Evolutionary conservation across 2,888 invertebrate species (phyloP).

Genomic region (Stenodema calcarata): DNA sequence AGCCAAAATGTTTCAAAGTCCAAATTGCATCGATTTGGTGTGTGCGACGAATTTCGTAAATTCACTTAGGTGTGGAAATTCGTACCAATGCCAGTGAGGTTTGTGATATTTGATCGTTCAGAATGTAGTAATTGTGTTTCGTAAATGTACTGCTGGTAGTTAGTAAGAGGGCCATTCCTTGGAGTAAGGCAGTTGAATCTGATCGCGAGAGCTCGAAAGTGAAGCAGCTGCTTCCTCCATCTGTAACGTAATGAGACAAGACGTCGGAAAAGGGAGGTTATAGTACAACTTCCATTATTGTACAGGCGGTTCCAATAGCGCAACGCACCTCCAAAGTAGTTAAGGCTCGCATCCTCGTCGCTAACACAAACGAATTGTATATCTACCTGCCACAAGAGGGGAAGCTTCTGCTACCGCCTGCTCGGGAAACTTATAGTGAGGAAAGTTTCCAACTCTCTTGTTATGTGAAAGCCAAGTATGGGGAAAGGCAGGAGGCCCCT

Average conservation of each 20-base stretch:
- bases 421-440: constrained; percentile 25
- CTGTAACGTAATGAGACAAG: background rate
- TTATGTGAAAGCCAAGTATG: constrained; percentile 39
- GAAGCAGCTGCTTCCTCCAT: background rate
- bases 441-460: constrained; percentile 31
- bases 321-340: constrained; percentile 16
- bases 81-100: too few species aligned
- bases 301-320: background rate
- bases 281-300: background rate
- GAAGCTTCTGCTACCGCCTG: background rate
- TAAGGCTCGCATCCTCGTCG: background rate
- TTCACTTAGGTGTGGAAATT: too few species aligned
- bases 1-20: too few species aligned
- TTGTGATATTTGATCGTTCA: too few species aligned
- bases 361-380: constrained; percentile 34
- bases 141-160: too few species aligned
- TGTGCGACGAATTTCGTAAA: too few species aligned
- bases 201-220: too few species aligned
- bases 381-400: constrained; percentile 12
- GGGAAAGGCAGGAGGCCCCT: background rate
- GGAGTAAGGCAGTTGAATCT: too few species aligned
- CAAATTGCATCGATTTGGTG: too few species aligned
- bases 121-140: too few species aligned
- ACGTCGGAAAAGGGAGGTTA: background rate
- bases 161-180: too few species aligned